A percentile compares a stretch with the other conserved stretches of the same genome.
Evolutionary conservation across 2,888 invertebrate species (phyloP).

Genomic region (Drosophila yooni): DNA sequence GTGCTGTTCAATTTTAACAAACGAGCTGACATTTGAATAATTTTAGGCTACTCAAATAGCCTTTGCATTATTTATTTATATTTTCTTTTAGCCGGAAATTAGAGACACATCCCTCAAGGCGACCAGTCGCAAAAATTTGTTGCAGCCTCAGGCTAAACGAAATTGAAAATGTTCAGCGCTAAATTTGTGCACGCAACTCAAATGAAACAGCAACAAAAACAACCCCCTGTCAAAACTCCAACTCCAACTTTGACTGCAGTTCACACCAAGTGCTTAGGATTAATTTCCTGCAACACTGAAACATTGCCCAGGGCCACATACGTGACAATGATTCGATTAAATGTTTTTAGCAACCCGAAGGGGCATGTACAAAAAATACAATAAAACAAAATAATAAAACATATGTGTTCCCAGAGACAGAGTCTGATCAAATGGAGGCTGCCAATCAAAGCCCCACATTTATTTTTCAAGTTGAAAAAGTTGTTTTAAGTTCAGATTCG

Average conservation of each 20-base stretch:
- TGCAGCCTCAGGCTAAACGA: slow-evolving; percentile 71
- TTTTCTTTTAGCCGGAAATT: slow-evolving; percentile 61
- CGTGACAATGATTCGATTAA: slow-evolving; percentile 81
- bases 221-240: slow-evolving; percentile 19
- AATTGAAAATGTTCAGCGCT: slow-evolving; percentile 75
- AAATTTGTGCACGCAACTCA: slow-evolving; percentile 27
- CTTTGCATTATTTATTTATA: slow-evolving; percentile 50
- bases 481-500: not conserved
- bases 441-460: slow-evolving; percentile 1
- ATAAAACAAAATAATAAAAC: not conserved
- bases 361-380: slow-evolving; percentile 14
- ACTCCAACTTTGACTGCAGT: slow-evolving; percentile 53
- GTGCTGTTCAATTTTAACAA: slow-evolving; percentile 54
- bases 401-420: not conserved
- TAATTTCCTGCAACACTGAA: slow-evolving; percentile 72
- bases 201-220: slow-evolving; percentile 12
- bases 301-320: slow-evolving; percentile 52
- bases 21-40: slow-evolving; percentile 58
- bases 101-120: slow-evolving; percentile 55
- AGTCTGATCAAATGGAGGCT: not conserved
- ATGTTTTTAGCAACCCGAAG: slow-evolving; percentile 8
- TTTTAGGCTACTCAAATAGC: slow-evolving; percentile 62
- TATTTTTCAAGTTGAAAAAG: not conserved
- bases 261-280: slow-evolving; percentile 66
- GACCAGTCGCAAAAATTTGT: slow-evolving; percentile 30